Conservation (phyloP, 2,113 vertebrate species). For the Podocnemis expansa region DNA sequence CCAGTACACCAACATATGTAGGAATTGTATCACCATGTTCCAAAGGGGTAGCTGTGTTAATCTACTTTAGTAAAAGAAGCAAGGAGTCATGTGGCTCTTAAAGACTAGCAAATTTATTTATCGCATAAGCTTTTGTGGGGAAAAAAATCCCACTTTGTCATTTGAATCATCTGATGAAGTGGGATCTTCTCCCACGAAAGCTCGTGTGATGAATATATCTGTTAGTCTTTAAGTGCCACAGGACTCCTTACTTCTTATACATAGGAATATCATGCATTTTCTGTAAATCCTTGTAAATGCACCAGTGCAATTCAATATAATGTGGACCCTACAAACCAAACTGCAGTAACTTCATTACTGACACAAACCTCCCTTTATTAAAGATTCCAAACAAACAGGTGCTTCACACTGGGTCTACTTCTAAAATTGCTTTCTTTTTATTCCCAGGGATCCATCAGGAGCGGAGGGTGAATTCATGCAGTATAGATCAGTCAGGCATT, state of each 20-base stretch:
- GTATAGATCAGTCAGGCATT: conserved; percentile 84
- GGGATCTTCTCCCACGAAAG: too few species aligned
- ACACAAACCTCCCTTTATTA: conserved; percentile 55
- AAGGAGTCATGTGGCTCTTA: too few species aligned
- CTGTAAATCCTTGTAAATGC: not conserved
- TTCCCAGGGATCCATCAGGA: conserved; percentile 80
- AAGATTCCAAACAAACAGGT: conserved; percentile 79
- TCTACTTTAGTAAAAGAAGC: too few species aligned
- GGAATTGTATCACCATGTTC: too few species aligned
- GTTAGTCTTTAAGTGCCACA: too few species aligned
- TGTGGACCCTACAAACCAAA: not conserved
- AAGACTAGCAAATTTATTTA: too few species aligned
- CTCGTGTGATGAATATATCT: too few species aligned
- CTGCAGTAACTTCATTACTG: not conserved
- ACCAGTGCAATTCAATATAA: not conserved
- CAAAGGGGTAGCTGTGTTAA: too few species aligned
- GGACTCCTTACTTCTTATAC: too few species aligned
- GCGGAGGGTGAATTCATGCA: conserved; percentile 79
- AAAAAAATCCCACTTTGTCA: too few species aligned
- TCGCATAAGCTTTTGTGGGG: too few species aligned
- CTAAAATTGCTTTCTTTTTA: conserved; percentile 80
- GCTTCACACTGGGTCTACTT: conserved; percentile 72
- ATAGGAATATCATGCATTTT: accelerated
- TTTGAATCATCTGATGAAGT: too few species aligned
- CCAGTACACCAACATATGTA: not conserved